Evolutionary conservation across 2,113 vertebrate genomes (phyloP).

Genomic region (Lipophrys pholis): DNA sequence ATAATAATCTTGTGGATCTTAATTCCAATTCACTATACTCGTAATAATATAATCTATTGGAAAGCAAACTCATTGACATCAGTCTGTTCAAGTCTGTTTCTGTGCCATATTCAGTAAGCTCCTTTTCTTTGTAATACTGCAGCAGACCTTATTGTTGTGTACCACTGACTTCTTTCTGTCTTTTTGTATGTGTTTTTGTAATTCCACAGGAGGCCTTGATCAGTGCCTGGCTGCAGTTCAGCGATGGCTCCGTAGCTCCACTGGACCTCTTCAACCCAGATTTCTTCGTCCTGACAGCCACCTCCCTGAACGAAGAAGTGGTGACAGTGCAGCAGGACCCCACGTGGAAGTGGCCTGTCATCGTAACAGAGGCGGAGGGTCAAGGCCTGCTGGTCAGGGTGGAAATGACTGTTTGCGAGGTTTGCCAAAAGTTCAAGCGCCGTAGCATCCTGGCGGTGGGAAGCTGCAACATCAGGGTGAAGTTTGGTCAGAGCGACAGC

Average conservation of each 20-base stretch:
- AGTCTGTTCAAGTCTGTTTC: no score
- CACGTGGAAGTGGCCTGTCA: conserved; percentile 84
- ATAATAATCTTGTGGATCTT: background rate
- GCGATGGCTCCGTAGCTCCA: conserved; percentile 91
- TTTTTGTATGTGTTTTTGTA: conserved; percentile 5
- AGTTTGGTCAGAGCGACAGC: conserved; percentile 87
- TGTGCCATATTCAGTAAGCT: no score
- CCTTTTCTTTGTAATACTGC: no score
- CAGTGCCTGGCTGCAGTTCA: conserved; percentile 97
- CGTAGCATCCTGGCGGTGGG: conserved; percentile 91
- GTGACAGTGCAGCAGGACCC: conserved; percentile 84
- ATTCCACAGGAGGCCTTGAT: conserved; percentile 90
- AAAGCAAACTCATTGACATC: no score
- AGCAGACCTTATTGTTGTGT: no score
- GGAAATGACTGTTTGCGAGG: conserved; percentile 92
- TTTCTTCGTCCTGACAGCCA: conserved; percentile 89
- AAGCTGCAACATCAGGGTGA: conserved; percentile 86
- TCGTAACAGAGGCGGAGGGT: conserved; percentile 90
- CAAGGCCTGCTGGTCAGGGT: conserved; percentile 91
- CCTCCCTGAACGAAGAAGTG: conserved; percentile 88
- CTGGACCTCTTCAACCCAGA: conserved; percentile 92
- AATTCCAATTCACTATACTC: conserved; percentile 9
- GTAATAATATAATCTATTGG: background rate
- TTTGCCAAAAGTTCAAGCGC: conserved; percentile 94
- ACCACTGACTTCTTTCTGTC: background rate